Conservation (phyloP, 2,888 invertebrate genomes). For the Ptilodon capucinus region DNA sequence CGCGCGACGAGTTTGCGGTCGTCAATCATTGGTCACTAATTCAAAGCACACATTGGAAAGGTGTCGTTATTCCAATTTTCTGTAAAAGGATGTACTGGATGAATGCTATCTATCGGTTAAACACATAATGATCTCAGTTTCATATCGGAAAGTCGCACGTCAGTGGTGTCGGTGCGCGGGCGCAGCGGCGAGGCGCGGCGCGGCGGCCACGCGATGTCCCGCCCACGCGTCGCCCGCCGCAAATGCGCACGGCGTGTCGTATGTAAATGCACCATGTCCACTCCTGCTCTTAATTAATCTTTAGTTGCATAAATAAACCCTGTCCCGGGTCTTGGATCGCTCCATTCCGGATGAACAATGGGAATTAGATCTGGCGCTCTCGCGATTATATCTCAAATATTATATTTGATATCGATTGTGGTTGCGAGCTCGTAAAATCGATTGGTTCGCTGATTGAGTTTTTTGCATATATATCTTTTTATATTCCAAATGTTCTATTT, state of each 20-base stretch:
- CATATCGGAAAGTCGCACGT: slow-evolving; percentile 49
- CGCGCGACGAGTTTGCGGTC: neutral
- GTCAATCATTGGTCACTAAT: too few relatives aligned
- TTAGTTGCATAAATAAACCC: slow-evolving; percentile 75
- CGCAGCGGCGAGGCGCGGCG: slow-evolving; percentile 14
- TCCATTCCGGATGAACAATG: slow-evolving; percentile 63
- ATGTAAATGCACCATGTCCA: slow-evolving; percentile 79
- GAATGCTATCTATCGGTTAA: neutral
- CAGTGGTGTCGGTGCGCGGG: slow-evolving; percentile 15
- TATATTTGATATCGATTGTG: slow-evolving; percentile 14
- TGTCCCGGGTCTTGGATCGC: slow-evolving; percentile 61
- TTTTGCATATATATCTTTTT: slow-evolving; percentile 1
- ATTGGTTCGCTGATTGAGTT: slow-evolving; percentile 13
- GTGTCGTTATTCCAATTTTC: too few relatives aligned
- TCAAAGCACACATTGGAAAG: neutral
- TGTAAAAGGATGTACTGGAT: too few relatives aligned
- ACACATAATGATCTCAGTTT: slow-evolving; percentile 45
- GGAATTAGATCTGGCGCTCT: slow-evolving; percentile 12
- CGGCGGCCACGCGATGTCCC: slow-evolving; percentile 49
- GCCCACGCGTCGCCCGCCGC: slow-evolving; percentile 63
- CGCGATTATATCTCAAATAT: slow-evolving; percentile 22
- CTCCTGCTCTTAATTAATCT: slow-evolving; percentile 77
- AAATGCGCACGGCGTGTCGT: slow-evolving; percentile 81
- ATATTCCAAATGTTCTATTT: neutral
- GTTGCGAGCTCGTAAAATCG: slow-evolving; percentile 9